phyloP scores from a whole-genome alignment of 1,140 invertebrate species.

The Panagrolaimus sp. region DNA sequence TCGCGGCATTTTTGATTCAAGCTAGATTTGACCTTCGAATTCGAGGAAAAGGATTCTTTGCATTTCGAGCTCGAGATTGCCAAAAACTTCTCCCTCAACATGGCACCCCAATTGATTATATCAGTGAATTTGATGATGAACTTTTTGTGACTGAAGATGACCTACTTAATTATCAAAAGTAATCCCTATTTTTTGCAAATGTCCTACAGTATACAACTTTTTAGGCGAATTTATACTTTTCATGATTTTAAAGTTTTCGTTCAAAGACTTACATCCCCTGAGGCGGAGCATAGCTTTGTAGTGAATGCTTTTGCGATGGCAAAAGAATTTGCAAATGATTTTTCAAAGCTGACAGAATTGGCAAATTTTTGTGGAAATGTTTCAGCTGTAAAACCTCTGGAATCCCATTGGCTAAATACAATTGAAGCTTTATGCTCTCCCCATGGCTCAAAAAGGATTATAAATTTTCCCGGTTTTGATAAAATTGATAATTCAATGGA shows the following conservation, averaged over 20 bases:
- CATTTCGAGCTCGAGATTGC: conserved; percentile 18
- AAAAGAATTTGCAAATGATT: conserved; percentile 28
- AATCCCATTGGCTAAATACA: not conserved
- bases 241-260: conserved; percentile 38
- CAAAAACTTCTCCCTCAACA: conserved; percentile 31
- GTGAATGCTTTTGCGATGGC: conserved; percentile 42
- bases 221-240: conserved; percentile 35
- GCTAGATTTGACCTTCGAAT: conserved; percentile 22
- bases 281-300: conserved; percentile 38
- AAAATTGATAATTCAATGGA: conserved; percentile 24
- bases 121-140: conserved; percentile 7
- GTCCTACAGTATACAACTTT: conserved; percentile 12
- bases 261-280: conserved; percentile 27
- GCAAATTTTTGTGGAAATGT: conserved; percentile 47
- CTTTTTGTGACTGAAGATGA: conserved; percentile 8
- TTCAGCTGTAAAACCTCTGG: conserved; percentile 26
- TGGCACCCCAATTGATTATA: conserved; percentile 21
- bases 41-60: conserved; percentile 18
- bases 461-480: not conserved
- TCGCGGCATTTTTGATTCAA: conserved; percentile 37
- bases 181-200: conserved; percentile 1
- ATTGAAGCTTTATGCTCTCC: not conserved
- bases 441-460: not conserved
- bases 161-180: not conserved
- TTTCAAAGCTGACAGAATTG: conserved; percentile 40